These are phyloP conservation scores for Garrulus glandarius DNA, from an alignment of 2,797 vertebrate genomes.

Conservation along the genomic window DNA sequence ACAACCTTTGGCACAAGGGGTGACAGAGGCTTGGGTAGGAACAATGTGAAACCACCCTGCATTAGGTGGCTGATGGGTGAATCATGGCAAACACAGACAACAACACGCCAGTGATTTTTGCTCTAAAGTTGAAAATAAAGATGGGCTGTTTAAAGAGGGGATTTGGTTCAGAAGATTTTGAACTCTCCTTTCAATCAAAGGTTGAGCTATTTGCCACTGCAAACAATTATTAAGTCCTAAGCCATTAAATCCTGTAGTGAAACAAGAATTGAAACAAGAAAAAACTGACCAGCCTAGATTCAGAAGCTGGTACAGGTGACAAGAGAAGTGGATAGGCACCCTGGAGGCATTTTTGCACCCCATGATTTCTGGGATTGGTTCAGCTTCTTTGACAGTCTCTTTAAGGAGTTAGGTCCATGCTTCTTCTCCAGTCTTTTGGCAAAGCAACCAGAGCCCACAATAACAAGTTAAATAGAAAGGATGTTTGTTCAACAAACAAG, in stretches of 20 bases:
- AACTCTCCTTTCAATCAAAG: not conserved
- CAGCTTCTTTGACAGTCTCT: not conserved
- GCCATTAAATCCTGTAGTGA: not conserved
- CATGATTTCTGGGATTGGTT: not conserved
- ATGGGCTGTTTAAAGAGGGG: not conserved
- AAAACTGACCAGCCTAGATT: not conserved
- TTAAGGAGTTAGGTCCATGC: not conserved
- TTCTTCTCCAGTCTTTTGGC: not conserved
- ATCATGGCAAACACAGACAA: not conserved
- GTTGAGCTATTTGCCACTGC: not conserved
- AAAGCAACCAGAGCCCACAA: not conserved
- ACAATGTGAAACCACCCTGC: not conserved
- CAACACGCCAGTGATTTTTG: not conserved
- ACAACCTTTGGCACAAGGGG: not conserved
- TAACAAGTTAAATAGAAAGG: not conserved
- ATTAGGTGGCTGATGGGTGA: not conserved
- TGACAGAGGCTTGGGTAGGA: not conserved
- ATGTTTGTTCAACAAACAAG: not conserved
- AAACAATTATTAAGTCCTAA: not conserved
- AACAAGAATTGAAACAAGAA: not conserved
- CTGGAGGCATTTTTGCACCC: not conserved
- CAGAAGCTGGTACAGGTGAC: not conserved
- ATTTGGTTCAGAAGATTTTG: slow-evolving; percentile 13
- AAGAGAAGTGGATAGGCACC: not conserved
- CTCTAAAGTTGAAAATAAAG: not conserved